Evolutionary conservation across 2,113 vertebrate species (phyloP).

Genomic region (Osmerus eperlanus): DNA sequence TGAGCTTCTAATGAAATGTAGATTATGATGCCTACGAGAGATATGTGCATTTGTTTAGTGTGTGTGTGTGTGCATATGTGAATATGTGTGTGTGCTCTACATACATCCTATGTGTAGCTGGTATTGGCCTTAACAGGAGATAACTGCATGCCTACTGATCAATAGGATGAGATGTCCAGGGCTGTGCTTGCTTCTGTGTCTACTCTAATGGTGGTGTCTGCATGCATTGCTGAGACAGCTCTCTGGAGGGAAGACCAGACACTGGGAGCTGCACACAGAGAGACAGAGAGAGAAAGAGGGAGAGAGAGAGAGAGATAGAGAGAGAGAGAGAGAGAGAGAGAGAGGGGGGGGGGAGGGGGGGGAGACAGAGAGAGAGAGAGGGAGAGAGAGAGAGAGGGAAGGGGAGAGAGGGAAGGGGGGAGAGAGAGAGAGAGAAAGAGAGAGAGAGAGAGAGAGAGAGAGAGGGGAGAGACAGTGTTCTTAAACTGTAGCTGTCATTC

Average conservation of each 20-base stretch:
- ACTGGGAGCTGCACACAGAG: not conserved
- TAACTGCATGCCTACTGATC: constrained; percentile 41
- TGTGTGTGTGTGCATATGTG: too few relatives aligned
- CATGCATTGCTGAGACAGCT: constrained; percentile 55
- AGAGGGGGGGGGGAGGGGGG: too few relatives aligned
- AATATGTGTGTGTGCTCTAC: too few relatives aligned
- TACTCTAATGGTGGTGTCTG: constrained; percentile 29
- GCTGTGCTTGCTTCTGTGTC: constrained; percentile 12
- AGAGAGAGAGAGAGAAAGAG: too few relatives aligned
- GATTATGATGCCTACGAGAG: not conserved
- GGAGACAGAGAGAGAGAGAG: too few relatives aligned
- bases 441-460: too few relatives aligned
- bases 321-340: too few relatives aligned
- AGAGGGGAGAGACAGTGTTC: too few relatives aligned
- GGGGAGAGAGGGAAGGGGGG: too few relatives aligned
- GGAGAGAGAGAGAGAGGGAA: too few relatives aligned
- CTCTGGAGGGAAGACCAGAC: constrained; percentile 34
- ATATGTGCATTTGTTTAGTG: constrained; percentile 7
- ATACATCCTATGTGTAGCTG: not conserved
- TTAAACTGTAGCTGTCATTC: too few relatives aligned
- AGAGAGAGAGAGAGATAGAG: too few relatives aligned
- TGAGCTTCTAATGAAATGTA: constrained; percentile 18
- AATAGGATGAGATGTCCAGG: constrained; percentile 47
- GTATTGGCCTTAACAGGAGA: not conserved
- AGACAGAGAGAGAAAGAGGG: not conserved